Base-by-base conservation (phyloP, 1,140 invertebrate species). In the Leptonema lineaticorne region DNA sequence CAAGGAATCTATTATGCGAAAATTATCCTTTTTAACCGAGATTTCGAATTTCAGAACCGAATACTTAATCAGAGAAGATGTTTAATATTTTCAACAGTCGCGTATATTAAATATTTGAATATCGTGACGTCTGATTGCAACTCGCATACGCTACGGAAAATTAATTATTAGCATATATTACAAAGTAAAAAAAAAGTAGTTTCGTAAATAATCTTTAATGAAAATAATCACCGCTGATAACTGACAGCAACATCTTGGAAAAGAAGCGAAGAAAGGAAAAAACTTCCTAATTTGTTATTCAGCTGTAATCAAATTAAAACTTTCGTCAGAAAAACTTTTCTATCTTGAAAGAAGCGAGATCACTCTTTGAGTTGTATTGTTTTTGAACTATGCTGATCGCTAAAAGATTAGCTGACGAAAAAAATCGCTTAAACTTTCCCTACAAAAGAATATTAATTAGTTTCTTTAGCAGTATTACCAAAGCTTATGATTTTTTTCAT, bases 21-120 rank as follows among this genome's bases (percentile, higher is more conserved):
- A 50, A 50, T 50, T 50, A 50, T 50, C 46, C 22, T 50, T 50
- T 50, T 50, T 50, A 50, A 50, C 24, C 22, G 46, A 50, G 18
- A 50, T 18, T 8, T 50, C 24, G 18, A 16, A 24, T 22, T 22
- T 50, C 9, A 18, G 18, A 20, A 50, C 24, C 24, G 46, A 50
- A 50, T 50, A 50, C 22, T 50, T 22, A 50, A 50, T 50, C 46
- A 50, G 46, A 24, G 18, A 20, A 20, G 22, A 50, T n/a, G n/a
- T n/a, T n/a, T n/a, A n/a, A n/a, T n/a, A n/a, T n/a, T 50, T 50
- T 50, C 30, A 20, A 22, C 16, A 50, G 18, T 50, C 24, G 16
- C 8, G 18, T 4, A 11, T 20, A 11, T 50, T 20, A 50, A 50
- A 22, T 50, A 50, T 50, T 22, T 45, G 11, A 2, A 45, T 45